Percentiles rank a stretch among this genome's conserved stretches.
Evolutionary conservation across 2,113 vertebrate species (phyloP).

Genomic region (Ariopsis seemanni): DNA sequence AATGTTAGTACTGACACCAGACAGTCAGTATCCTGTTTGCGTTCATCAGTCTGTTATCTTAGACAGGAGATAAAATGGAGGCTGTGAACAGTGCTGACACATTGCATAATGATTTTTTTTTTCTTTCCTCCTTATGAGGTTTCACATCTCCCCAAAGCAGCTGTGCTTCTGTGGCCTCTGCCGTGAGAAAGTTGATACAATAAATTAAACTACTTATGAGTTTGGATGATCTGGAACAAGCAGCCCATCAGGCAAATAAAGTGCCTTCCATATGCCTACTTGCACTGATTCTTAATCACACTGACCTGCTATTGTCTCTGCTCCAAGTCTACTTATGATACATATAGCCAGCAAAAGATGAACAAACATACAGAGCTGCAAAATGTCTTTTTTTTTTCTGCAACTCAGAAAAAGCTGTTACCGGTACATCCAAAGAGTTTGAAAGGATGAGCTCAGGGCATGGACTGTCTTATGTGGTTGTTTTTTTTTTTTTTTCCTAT

Average conservation of each 20-base stretch:
- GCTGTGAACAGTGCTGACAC: neutral
- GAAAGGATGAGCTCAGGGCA: constrained; percentile 1
- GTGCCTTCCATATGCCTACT: constrained; percentile 57
- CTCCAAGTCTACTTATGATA: neutral
- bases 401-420: neutral
- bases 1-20: neutral
- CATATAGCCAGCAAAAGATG: neutral
- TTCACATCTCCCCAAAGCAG: constrained; percentile 43
- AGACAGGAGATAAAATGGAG: constrained; percentile 21
- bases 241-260: constrained; percentile 53
- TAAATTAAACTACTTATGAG: constrained; percentile 52
- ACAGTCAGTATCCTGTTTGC: neutral
- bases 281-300: neutral
- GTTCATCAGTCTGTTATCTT: constrained; percentile 4
- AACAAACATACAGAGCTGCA: neutral
- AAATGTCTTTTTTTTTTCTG: neutral
- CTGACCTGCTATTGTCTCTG: neutral
- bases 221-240: constrained; percentile 48
- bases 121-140: neutral
- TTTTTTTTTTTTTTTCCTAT: neutral
- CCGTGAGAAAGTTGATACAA: constrained; percentile 49
- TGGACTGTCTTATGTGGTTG: neutral
- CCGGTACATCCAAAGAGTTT: neutral
- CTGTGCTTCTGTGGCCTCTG: constrained; percentile 46
- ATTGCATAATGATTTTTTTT: constrained; percentile 10